Base-by-base conservation (phyloP, 2,888 invertebrate species). In the Agrotis clavis region DNA sequence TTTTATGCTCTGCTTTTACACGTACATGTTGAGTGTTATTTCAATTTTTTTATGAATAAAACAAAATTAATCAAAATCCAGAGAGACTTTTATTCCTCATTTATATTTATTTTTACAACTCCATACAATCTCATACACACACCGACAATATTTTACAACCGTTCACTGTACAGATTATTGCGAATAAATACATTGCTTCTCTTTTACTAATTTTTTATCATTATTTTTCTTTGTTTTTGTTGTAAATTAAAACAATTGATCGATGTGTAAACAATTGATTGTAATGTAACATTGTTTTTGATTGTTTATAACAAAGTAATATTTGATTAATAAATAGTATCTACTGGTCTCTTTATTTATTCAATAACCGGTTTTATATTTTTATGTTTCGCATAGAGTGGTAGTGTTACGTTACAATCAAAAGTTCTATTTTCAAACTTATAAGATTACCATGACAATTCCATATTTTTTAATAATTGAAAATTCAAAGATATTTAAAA, bases 151-250 rank as follows among this genome's bases (percentile, higher is more conserved):
- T 92, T 93, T 91, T 93, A 89, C 87, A 78, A 88, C 76, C 89
- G 63, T 79, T 67, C 84, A 88, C 91, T 95, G 93, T 95, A 95
- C 95, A 95, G 70, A 76, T 94, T 94, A 94, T 94, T 94, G 94
- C 93, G 92, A 94, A 94, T 94, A 94, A 94, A 94, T 94, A 95
- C 92, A 94, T 94, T 94, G 93, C 91, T 94, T 93, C 86, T 89
- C 87, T 80, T 86, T 83, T 77, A 79, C 71, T 83, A 72, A 80
- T 65, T 77, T 76, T 79, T 77, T 57, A 66, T 41, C 41, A 41
- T 41, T 35, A 68, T 60, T 70, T 78, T 74, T 48, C 19, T 68
- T 48, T 57, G 59, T 67, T 67, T 41, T 76, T 70, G 71, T 73
- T 79, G 63, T 74, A 74, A 74, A 81, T 71, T 85, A 53, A 91